These are phyloP conservation scores for Pristionchus exspectatus DNA, from an alignment of 2,888 invertebrate species.

Conservation along the genomic window DNA sequence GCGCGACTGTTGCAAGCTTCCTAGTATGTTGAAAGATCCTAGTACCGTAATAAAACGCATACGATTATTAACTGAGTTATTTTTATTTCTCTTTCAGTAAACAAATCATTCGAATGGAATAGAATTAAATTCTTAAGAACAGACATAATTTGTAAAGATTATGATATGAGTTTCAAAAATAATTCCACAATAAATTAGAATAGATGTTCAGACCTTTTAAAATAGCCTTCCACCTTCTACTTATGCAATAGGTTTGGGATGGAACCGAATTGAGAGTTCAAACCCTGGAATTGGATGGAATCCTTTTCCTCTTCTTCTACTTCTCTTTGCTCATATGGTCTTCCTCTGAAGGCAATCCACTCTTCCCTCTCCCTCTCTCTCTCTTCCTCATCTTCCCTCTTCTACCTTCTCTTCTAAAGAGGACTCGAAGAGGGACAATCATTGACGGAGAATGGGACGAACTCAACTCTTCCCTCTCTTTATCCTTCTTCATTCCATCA, in stretches of 20 bases:
- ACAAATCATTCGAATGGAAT: not conserved
- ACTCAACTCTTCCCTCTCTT: constrained; percentile 1
- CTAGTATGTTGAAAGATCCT: not conserved
- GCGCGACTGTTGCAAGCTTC: not conserved
- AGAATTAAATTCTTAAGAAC: too few species aligned
- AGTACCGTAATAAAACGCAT: not conserved
- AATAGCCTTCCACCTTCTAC: not conserved
- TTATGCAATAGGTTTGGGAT: not conserved
- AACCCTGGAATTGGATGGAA: not conserved
- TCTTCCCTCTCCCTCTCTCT: constrained; percentile 7
- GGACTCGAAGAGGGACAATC: not conserved
- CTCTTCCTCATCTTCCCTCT: constrained; percentile 11
- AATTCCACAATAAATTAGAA: not conserved
- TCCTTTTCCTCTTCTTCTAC: not conserved
- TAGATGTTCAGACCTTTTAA: not conserved
- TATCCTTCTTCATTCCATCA: constrained; percentile 2
- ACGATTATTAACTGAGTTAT: not conserved
- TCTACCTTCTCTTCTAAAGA: constrained; percentile 31
- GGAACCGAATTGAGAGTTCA: not conserved
- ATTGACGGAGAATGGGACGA: constrained; percentile 40
- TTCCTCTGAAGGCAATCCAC: constrained; percentile 50
- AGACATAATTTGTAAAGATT: too few species aligned
- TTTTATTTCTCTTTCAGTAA: not conserved
- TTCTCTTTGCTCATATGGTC: constrained; percentile 8
- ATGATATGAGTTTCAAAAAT: not conserved